phyloP scores from a whole-genome alignment of 2,113 vertebrate species.

The Albula glossodonta region DNA sequence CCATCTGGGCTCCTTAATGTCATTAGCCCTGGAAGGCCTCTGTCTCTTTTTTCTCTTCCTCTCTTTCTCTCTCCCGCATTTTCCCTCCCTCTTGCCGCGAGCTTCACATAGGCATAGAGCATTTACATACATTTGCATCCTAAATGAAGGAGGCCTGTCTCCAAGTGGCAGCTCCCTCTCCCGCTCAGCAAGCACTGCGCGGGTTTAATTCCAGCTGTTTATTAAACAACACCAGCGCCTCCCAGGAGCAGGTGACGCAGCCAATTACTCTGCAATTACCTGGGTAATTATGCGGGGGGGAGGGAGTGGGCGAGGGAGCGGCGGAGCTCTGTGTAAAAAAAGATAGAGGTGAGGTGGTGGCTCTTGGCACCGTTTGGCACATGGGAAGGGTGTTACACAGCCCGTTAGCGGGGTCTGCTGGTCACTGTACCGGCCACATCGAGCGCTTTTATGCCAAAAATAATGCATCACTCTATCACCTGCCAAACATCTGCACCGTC shows the following conservation, averaged over 20 bases:
- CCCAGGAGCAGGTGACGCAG: conserved; percentile 50
- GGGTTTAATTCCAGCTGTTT: conserved; percentile 57
- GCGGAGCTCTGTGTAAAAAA: background rate
- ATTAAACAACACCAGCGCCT: conserved; percentile 55
- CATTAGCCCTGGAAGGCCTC: conserved; percentile 16
- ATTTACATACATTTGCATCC: conserved; percentile 59
- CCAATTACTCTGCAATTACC: conserved; percentile 66
- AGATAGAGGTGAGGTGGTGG: background rate
- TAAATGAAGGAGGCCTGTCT: conserved; percentile 58
- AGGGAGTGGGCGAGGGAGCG: conserved; percentile 19
- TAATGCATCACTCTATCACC: conserved; percentile 29
- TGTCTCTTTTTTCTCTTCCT: conserved; percentile 41
- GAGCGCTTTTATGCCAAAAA: background rate
- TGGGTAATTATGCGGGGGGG: conserved; percentile 40
- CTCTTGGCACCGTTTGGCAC: background rate
- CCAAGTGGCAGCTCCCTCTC: conserved; percentile 34
- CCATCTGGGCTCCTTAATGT: conserved; percentile 2
- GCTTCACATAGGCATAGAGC: conserved; percentile 37
- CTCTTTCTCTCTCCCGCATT: conserved; percentile 41
- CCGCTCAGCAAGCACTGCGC: conserved; percentile 21
- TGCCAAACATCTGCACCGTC: conserved; percentile 28
- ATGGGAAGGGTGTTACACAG: background rate
- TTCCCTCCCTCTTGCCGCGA: background rate
- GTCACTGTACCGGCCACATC: background rate
- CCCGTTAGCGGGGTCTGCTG: background rate